Conservation (phyloP, 2,888 invertebrate species). For the Caenorhabditis sulstoni region DNA sequence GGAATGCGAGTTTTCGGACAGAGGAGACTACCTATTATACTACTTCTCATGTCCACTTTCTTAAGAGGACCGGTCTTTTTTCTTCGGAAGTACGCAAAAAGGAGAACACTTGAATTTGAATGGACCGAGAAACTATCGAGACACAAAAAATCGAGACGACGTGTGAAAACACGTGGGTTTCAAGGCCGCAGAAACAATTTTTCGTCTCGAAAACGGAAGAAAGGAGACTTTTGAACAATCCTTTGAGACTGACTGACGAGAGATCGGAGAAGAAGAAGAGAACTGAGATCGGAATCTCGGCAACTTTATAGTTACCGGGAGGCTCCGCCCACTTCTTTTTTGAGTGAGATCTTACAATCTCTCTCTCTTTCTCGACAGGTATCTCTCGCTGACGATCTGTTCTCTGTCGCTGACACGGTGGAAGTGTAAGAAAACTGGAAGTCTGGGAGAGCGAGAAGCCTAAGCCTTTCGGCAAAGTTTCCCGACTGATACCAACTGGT, state of each 20-base stretch:
- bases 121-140: conserved; percentile 20
- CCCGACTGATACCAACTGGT: conserved; percentile 30
- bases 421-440: conserved; percentile 46
- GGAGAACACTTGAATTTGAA: conserved; percentile 9
- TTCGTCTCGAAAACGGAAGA: background rate
- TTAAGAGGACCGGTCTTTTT: conserved; percentile 16
- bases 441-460: background rate
- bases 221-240: too few relatives aligned
- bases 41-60: conserved; percentile 4
- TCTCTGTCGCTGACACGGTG: conserved; percentile 33
- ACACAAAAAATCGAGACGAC: background rate
- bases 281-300: conserved; percentile 20
- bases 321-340: conserved; percentile 30
- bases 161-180: background rate
- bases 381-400: conserved; percentile 42
- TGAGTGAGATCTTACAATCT: conserved; percentile 29
- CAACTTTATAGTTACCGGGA: conserved; percentile 31
- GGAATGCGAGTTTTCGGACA: background rate
- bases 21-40: background rate
- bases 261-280: conserved; percentile 2
- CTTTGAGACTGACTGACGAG: background rate
- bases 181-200: too few relatives aligned
- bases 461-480: conserved; percentile 56
- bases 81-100: background rate
- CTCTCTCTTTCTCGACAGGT: conserved; percentile 27